These are phyloP conservation scores for Cephus rjabovi DNA, from an alignment of 2,888 invertebrate species.

Conservation along the genomic window DNA sequence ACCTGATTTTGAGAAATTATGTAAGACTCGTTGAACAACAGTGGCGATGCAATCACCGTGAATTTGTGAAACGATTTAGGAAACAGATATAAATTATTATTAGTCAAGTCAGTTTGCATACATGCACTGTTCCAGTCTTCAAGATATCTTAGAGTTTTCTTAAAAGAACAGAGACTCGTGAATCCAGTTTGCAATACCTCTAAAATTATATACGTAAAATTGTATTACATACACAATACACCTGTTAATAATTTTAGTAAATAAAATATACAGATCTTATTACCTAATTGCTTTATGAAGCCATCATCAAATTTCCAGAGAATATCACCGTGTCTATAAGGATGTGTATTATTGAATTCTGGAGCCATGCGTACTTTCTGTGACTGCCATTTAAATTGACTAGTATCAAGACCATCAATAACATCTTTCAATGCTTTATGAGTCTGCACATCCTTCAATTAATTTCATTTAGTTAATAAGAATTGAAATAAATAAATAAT, in stretches of 20 bases:
- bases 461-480: slow-evolving; percentile 3
- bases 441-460: slow-evolving; percentile 43
- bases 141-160: slow-evolving; percentile 66
- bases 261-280: neutral
- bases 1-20: slow-evolving; percentile 24
- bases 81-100: slow-evolving; percentile 61
- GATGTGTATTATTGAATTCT: slow-evolving; percentile 39
- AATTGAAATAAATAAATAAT: neutral
- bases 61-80: slow-evolving; percentile 53
- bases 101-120: slow-evolving; percentile 60
- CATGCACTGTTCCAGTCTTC: slow-evolving; percentile 64
- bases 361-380: slow-evolving; percentile 24
- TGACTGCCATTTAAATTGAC: slow-evolving; percentile 45
- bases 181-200: slow-evolving; percentile 58
- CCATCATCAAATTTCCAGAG: slow-evolving; percentile 48
- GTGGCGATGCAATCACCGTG: slow-evolving; percentile 49
- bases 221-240: neutral
- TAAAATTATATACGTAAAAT: slow-evolving; percentile 21
- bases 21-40: slow-evolving; percentile 43
- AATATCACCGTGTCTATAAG: slow-evolving; percentile 47
- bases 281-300: slow-evolving; percentile 51
- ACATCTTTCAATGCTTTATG: slow-evolving; percentile 38
- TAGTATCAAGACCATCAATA: slow-evolving; percentile 33
- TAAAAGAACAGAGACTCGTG: slow-evolving; percentile 52
- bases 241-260: neutral